A percentile compares a stretch with the other conserved stretches of the same genome.
phyloP scores from a whole-genome alignment of 2,797 vertebrate species.

The Octomys mimax region DNA sequence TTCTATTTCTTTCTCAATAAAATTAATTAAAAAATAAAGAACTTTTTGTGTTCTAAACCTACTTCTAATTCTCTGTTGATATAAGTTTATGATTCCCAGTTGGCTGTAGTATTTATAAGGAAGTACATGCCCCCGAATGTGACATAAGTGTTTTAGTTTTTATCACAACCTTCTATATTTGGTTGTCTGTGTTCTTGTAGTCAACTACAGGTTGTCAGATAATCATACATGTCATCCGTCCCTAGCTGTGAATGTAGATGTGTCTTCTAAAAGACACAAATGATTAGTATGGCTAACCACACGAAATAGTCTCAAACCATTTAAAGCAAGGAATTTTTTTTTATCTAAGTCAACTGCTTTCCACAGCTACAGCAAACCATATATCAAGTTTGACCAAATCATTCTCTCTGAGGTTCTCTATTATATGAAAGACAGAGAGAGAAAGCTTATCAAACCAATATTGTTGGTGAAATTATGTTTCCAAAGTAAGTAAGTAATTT shows the following conservation, averaged over 20 bases:
- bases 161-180: slow-evolving; percentile 1
- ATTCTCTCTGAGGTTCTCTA: neutral
- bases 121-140: too few species aligned
- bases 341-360: neutral
- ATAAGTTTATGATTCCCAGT: neutral
- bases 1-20: too few species aligned
- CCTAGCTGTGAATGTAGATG: neutral
- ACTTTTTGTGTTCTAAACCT: neutral
- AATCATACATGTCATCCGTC: neutral
- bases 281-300: neutral
- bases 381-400: neutral
- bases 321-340: slow-evolving; percentile 1
- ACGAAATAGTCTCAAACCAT: neutral
- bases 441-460: neutral
- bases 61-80: neutral
- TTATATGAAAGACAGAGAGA: neutral
- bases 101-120: neutral
- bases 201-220: neutral
- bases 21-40: too few species aligned
- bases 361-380: neutral
- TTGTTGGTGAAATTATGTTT: slow-evolving; percentile 31
- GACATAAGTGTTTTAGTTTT: neutral
- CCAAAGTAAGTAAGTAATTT: slow-evolving; percentile 56
- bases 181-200: neutral
- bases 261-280: neutral